Percentiles rank a stretch among this genome's conserved stretches.
Evolutionary conservation across 2,888 invertebrate species (phyloP).

Genomic region (Dinocampus coccinellae): DNA sequence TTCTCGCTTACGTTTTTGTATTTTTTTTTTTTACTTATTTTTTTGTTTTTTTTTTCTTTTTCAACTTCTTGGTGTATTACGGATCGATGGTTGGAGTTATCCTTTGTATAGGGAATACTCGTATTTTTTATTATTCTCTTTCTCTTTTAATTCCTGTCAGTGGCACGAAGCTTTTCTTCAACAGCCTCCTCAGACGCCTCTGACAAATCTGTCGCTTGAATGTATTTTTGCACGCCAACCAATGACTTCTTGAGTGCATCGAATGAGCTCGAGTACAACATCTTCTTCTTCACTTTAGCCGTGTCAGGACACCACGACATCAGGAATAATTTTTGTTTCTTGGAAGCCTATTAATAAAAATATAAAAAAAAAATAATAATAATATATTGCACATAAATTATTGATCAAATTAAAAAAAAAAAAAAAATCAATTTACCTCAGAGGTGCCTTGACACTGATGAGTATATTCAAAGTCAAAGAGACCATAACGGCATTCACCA

Average conservation of each 20-base stretch:
- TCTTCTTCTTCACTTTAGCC: slow-evolving; percentile 89
- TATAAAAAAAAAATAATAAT: neutral
- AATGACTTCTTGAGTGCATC: slow-evolving; percentile 97
- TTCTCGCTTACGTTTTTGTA: slow-evolving; percentile 39
- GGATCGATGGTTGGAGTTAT: slow-evolving; percentile 53
- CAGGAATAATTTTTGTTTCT: slow-evolving; percentile 97
- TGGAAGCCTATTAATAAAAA: slow-evolving; percentile 76
- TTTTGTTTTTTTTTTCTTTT: slow-evolving; percentile 41
- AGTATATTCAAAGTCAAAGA: slow-evolving; percentile 98
- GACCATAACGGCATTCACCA: slow-evolving; percentile 97
- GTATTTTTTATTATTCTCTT: slow-evolving; percentile 17
- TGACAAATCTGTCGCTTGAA: slow-evolving; percentile 95
- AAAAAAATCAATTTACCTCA: slow-evolving; percentile 71
- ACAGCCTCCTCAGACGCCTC: slow-evolving; percentile 95
- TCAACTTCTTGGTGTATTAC: slow-evolving; percentile 56
- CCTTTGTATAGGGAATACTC: slow-evolving; percentile 36
- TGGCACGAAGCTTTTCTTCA: slow-evolving; percentile 93
- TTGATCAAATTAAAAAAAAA: neutral
- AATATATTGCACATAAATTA: neutral
- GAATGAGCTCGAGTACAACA: slow-evolving; percentile 92
- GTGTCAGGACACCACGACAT: slow-evolving; percentile 99
- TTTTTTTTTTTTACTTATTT: slow-evolving; percentile 24
- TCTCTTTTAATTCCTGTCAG: slow-evolving; percentile 84
- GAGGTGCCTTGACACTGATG: slow-evolving; percentile 97
- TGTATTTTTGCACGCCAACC: slow-evolving; percentile 96